A percentile compares a stretch with the other conserved stretches of the same genome.
Conservation (phyloP, 1,140 invertebrate species). For the Drosophila watanabei region DNA sequence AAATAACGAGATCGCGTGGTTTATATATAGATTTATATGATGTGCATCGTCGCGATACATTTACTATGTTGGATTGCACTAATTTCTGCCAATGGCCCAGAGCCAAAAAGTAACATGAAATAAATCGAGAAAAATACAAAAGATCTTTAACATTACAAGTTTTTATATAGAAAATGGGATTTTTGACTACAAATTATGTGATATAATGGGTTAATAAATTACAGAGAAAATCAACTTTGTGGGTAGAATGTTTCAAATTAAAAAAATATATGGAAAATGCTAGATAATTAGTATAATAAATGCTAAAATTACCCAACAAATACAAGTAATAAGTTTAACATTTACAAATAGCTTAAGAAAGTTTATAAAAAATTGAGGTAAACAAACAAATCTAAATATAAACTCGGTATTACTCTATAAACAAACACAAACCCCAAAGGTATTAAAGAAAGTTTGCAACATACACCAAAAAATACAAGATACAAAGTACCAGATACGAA, state of each 20-base stretch:
- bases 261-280: not conserved
- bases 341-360: not conserved
- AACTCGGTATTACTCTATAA: not conserved
- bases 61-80: conserved; percentile 50
- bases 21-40: conserved; percentile 53
- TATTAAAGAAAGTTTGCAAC: conserved; percentile 7
- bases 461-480: not conserved
- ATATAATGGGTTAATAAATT: conserved; percentile 1
- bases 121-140: conserved; percentile 27
- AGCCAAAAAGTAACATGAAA: conserved; percentile 59
- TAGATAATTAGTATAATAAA: not conserved
- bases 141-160: not conserved
- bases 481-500: conserved; percentile 15
- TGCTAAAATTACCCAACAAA: not conserved
- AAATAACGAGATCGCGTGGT: conserved; percentile 45
- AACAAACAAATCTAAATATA: not conserved
- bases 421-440: not conserved
- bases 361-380: not conserved
- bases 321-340: too few relatives aligned
- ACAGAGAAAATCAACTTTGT: not conserved
- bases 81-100: conserved; percentile 63
- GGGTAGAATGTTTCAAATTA: not conserved
- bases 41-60: conserved; percentile 74
- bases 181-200: not conserved
- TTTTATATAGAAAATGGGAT: not conserved